Percentiles rank a stretch among this genome's conserved stretches.
Conservation (phyloP, 2,888 invertebrate genomes). For the Altica lythri region DNA sequence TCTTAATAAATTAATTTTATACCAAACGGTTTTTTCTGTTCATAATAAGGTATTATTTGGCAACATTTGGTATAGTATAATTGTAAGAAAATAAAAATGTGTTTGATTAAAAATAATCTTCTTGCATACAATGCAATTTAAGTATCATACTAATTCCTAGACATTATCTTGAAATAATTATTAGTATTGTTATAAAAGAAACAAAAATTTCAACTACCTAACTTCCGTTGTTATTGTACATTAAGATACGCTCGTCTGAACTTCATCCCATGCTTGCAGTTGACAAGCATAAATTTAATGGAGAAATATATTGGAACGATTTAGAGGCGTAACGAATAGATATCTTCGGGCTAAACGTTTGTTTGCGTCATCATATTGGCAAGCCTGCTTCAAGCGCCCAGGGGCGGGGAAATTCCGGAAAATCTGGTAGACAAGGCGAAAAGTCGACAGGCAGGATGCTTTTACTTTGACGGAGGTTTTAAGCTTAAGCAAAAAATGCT, state of each 20-base stretch:
- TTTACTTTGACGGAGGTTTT: conserved; percentile 12
- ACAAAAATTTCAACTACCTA: too few relatives aligned
- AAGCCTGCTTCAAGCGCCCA: conserved; percentile 29
- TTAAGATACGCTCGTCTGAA: conserved; percentile 1
- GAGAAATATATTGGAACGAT: conserved; percentile 43
- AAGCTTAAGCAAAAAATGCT: too few relatives aligned
- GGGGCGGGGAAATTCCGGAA: conserved; percentile 13
- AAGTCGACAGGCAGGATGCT: conserved; percentile 17
- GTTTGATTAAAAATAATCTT: too few relatives aligned
- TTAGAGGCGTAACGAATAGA: conserved; percentile 42
- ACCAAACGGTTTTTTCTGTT: too few relatives aligned
- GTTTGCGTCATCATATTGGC: conserved; percentile 46
- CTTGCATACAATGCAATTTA: too few relatives aligned
- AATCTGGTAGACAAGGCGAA: conserved; percentile 16
- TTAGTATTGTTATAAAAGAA: too few relatives aligned
- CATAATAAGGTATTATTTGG: too few relatives aligned
- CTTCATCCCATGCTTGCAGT: conserved; percentile 45
- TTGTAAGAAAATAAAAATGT: too few relatives aligned
- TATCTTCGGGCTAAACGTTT: conserved; percentile 47
- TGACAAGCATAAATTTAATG: conserved; percentile 46
- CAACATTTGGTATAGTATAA: too few relatives aligned
- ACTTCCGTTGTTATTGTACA: conserved; percentile 10
- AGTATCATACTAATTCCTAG: too few relatives aligned
- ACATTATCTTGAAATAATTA: too few relatives aligned
- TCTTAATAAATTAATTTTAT: too few relatives aligned